Conservation (phyloP, 53 echinoderm and acorn worm species). For the Antedon mediterranea region DNA sequence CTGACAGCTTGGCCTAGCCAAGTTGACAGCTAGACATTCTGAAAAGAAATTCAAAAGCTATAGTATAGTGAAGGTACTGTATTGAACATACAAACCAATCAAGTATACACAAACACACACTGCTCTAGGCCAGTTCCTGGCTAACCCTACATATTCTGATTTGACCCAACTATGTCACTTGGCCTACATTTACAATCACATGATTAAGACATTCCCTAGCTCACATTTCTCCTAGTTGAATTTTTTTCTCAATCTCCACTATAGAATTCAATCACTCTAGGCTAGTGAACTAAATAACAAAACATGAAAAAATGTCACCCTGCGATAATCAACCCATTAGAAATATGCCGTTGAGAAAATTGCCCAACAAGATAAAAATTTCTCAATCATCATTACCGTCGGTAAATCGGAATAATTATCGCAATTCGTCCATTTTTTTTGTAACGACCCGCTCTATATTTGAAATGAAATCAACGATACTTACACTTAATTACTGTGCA, state of each 20-base stretch:
- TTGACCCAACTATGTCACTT: not conserved
- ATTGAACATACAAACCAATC: not conserved
- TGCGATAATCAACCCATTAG: not conserved
- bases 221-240: not conserved
- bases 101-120: not conserved
- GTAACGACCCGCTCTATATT: not conserved
- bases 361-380: constrained; percentile 1
- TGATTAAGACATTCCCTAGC: not conserved
- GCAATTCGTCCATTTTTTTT: not conserved
- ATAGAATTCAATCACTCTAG: not conserved
- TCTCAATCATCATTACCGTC: not conserved
- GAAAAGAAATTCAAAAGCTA: no score
- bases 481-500: not conserved
- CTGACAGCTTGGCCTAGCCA: not conserved
- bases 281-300: not conserved
- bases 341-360: not conserved
- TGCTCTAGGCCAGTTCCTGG: not conserved
- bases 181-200: not conserved
- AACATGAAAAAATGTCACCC: not conserved
- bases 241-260: not conserved
- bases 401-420: not conserved
- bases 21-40: not conserved
- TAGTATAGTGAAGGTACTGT: no score
- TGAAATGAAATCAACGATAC: not conserved
- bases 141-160: not conserved